These are phyloP conservation scores for Drosophila obscura DNA, from an alignment of 1,140 invertebrate species.

Conservation along the genomic window DNA sequence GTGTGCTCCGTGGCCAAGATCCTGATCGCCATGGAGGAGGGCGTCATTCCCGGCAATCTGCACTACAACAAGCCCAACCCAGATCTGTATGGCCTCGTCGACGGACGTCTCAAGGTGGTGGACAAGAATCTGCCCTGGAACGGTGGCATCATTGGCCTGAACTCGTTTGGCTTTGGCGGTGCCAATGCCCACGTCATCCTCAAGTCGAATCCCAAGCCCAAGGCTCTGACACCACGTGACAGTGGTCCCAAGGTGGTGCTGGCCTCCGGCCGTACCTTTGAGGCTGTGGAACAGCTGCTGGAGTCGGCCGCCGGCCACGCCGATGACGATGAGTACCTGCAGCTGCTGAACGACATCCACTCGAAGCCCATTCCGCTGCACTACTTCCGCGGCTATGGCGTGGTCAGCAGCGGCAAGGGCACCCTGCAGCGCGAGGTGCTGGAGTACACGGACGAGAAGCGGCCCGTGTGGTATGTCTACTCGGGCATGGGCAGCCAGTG, in stretches of 20 bases:
- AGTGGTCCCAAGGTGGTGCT: constrained; percentile 89
- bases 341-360: constrained; percentile 90
- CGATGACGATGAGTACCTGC: constrained; percentile 90
- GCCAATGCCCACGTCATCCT: constrained; percentile 97
- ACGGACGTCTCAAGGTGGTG: constrained; percentile 95
- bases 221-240: constrained; percentile 85
- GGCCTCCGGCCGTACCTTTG: constrained; percentile 93
- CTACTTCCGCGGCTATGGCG: constrained; percentile 90
- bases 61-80: constrained; percentile 94
- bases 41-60: constrained; percentile 94
- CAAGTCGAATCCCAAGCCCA: constrained; percentile 90
- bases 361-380: constrained; percentile 89
- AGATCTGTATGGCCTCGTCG: constrained; percentile 93
- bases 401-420: constrained; percentile 86
- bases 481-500: constrained; percentile 99
- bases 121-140: constrained; percentile 91
- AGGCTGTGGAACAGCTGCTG: constrained; percentile 89
- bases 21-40: constrained; percentile 95
- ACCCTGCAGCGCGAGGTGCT: constrained; percentile 78
- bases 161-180: constrained; percentile 99
- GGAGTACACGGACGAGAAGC: constrained; percentile 85
- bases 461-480: constrained; percentile 97
- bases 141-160: constrained; percentile 93
- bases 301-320: constrained; percentile 86
- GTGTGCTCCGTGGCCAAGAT: constrained; percentile 95